Conservation (phyloP, 2,888 invertebrate genomes). For the Xestia sexstrigata region DNA sequence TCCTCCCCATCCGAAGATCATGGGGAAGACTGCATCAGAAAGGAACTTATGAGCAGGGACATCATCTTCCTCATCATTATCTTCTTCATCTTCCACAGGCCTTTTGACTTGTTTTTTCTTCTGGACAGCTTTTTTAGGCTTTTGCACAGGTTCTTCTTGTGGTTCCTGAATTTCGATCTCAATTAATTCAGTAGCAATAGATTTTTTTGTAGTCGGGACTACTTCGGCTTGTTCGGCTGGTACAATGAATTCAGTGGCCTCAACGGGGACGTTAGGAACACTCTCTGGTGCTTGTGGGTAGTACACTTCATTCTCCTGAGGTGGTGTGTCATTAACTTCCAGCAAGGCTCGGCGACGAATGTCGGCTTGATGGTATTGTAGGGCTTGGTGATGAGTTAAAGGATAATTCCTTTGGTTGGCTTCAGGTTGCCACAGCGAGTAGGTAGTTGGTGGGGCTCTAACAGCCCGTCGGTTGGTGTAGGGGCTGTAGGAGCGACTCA, state of each 20-base stretch:
- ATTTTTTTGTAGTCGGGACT: slow-evolving; percentile 74
- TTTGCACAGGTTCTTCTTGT: slow-evolving; percentile 77
- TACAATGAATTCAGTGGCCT: slow-evolving; percentile 76
- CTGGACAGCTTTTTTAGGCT: slow-evolving; percentile 75
- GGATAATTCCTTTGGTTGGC: slow-evolving; percentile 63
- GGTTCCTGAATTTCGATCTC: slow-evolving; percentile 81
- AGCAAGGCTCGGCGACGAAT: slow-evolving; percentile 82
- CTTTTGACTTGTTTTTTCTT: slow-evolving; percentile 78
- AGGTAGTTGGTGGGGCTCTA: slow-evolving; percentile 82
- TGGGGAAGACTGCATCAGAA: slow-evolving; percentile 92
- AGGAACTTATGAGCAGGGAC: slow-evolving; percentile 84
- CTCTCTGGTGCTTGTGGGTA: slow-evolving; percentile 77
- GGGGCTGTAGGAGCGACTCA: slow-evolving; percentile 85
- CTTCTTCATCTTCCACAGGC: slow-evolving; percentile 79
- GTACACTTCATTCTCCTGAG: slow-evolving; percentile 84
- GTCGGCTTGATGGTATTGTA: slow-evolving; percentile 83
- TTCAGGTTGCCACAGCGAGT: slow-evolving; percentile 81
- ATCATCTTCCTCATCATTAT: slow-evolving; percentile 88
- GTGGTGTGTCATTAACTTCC: slow-evolving; percentile 77
- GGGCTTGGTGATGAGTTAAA: slow-evolving; percentile 69
- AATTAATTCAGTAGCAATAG: slow-evolving; percentile 76
- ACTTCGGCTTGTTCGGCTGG: slow-evolving; percentile 79
- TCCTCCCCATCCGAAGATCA: slow-evolving; percentile 90
- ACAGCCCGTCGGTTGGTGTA: slow-evolving; percentile 78
- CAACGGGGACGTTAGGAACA: slow-evolving; percentile 71